These are phyloP conservation scores for Leptopilina boulardi DNA, from an alignment of 1,140 invertebrate species.

Conservation along the genomic window DNA sequence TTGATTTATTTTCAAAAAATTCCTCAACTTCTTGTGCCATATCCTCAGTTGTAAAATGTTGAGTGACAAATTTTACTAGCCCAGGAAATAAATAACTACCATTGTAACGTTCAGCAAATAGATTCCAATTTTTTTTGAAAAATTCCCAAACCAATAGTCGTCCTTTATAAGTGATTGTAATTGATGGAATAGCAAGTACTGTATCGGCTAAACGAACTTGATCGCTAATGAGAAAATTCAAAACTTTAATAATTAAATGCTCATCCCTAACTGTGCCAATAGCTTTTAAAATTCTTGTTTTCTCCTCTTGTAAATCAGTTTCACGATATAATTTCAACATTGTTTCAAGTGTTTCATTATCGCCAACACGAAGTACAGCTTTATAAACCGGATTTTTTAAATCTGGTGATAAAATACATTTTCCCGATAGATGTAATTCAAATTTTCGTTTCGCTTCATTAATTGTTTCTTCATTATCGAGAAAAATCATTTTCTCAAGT, in stretches of 20 bases:
- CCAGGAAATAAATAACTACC: conserved; percentile 76
- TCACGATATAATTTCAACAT: conserved; percentile 80
- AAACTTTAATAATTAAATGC: conserved; percentile 75
- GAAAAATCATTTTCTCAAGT: conserved; percentile 63
- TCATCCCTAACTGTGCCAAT: conserved; percentile 76
- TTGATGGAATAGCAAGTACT: conserved; percentile 90
- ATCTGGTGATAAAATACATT: conserved; percentile 77
- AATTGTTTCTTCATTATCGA: conserved; percentile 77
- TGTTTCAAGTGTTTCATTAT: conserved; percentile 76
- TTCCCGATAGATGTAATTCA: conserved; percentile 73
- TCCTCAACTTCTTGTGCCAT: conserved; percentile 78
- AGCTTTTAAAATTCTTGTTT: conserved; percentile 77
- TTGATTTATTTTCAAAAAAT: conserved; percentile 78
- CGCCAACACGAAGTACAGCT: conserved; percentile 76
- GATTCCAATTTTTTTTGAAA: conserved; percentile 78
- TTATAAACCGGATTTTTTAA: conserved; percentile 79
- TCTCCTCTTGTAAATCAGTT: conserved; percentile 81
- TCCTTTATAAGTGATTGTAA: conserved; percentile 85
- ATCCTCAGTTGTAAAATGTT: conserved; percentile 79
- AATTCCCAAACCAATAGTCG: conserved; percentile 84
- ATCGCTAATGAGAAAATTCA: conserved; percentile 75
- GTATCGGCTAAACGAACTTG: conserved; percentile 83
- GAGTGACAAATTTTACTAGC: conserved; percentile 78
- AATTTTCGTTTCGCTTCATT: conserved; percentile 77
- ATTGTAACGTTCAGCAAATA: conserved; percentile 76